Conservation (phyloP, 2,113 vertebrate species). For the Barnardius zonarius region DNA sequence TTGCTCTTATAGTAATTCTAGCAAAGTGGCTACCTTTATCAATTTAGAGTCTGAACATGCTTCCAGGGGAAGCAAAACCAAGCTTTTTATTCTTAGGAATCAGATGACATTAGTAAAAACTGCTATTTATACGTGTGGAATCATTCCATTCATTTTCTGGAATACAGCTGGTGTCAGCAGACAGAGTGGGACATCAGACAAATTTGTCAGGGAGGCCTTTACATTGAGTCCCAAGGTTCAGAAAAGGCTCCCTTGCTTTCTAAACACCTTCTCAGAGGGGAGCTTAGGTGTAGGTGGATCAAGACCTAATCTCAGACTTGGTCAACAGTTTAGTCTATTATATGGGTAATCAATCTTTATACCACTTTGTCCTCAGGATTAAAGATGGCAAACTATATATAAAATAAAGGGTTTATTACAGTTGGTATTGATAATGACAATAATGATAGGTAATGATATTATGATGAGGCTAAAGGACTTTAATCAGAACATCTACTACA, state of each 20-base stretch:
- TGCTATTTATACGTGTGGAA: not conserved
- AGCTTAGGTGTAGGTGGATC: not conserved
- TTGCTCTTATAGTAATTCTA: not conserved
- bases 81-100: not conserved
- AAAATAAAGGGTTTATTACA: not conserved
- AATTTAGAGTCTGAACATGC: not conserved
- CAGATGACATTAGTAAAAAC: not conserved
- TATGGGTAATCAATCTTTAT: not conserved
- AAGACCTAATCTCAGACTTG: not conserved
- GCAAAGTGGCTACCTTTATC: not conserved
- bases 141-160: not conserved
- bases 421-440: not conserved
- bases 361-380: not conserved
- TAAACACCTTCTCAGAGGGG: not conserved
- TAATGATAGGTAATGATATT: not conserved
- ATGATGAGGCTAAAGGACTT: not conserved
- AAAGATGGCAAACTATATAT: not conserved
- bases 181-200: not conserved
- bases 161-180: not conserved
- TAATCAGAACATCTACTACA: not conserved
- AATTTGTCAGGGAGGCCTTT: not conserved
- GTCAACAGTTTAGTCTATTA: not conserved
- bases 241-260: not conserved
- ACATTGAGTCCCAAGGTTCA: not conserved
- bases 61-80: not conserved